phyloP scores from a whole-genome alignment of 2,113 vertebrate species.

The Ptychochromis oligacanthus region DNA sequence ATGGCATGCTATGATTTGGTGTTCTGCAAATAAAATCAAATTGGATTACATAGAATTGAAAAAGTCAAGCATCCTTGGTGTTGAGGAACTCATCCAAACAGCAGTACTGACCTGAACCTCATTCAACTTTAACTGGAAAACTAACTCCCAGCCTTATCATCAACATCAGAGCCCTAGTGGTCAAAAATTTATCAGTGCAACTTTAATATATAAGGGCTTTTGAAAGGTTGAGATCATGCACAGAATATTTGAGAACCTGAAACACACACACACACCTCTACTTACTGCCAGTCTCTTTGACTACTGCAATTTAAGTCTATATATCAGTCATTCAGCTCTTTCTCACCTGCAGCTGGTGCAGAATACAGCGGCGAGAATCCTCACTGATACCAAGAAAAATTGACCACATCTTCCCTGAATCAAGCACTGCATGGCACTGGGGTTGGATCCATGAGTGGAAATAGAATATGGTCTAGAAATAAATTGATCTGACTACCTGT shows the following conservation, averaged over 20 bases:
- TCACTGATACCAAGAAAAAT: neutral
- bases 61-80: neutral
- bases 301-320: neutral
- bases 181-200: neutral
- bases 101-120: neutral
- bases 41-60: neutral
- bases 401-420: neutral
- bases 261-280: neutral
- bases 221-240: neutral
- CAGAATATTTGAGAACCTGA: neutral
- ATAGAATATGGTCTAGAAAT: neutral
- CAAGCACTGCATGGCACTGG: too few relatives aligned
- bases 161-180: neutral
- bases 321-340: neutral
- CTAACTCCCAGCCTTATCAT: neutral
- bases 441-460: neutral
- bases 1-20: neutral
- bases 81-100: neutral
- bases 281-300: neutral
- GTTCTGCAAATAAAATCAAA: conserved; percentile 3
- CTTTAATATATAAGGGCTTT: neutral
- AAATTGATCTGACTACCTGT: neutral
- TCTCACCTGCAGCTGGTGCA: neutral
- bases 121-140: neutral
- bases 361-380: neutral